Conservation (phyloP, 2,888 invertebrate species). For the Hydropsyche betteni region DNA sequence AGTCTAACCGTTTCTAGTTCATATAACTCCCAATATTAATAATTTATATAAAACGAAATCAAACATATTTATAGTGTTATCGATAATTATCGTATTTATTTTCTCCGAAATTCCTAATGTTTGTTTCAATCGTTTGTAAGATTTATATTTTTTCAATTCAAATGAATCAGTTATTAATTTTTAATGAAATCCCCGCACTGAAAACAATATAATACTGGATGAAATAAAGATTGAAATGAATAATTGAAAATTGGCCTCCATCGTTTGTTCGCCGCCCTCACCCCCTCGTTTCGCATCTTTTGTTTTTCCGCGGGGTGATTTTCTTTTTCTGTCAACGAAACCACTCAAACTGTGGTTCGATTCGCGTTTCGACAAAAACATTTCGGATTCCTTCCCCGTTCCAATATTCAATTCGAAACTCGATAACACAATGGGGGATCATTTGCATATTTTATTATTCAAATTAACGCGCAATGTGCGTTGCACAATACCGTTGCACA, state of each 20-base stretch:
- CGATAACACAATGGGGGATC: background rate
- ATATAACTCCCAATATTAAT: no score
- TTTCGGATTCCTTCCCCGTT: background rate
- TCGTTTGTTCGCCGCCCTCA: slow-evolving; percentile 5
- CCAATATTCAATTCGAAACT: background rate
- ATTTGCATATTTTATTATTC: no score
- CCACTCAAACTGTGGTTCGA: slow-evolving; percentile 22
- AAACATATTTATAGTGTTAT: no score
- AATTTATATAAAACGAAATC: no score
- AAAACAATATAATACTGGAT: slow-evolving; percentile 49
- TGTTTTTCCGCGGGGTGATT: slow-evolving; percentile 41
- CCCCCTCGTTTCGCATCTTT: slow-evolving; percentile 23
- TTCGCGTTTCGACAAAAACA: background rate
- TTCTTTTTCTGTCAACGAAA: slow-evolving; percentile 3
- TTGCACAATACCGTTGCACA: background rate
- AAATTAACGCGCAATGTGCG: background rate
- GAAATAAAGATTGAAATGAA: slow-evolving; percentile 52
- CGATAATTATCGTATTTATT: no score
- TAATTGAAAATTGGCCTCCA: slow-evolving; percentile 50
- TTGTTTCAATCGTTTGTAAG: no score
- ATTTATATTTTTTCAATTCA: no score
- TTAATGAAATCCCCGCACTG: slow-evolving; percentile 35
- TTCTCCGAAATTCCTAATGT: no score
- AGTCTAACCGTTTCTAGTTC: background rate
- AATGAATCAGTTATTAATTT: background rate